Evolutionary conservation across 1,140 invertebrate species (phyloP).

Genomic region (Lethocerus indicus): DNA sequence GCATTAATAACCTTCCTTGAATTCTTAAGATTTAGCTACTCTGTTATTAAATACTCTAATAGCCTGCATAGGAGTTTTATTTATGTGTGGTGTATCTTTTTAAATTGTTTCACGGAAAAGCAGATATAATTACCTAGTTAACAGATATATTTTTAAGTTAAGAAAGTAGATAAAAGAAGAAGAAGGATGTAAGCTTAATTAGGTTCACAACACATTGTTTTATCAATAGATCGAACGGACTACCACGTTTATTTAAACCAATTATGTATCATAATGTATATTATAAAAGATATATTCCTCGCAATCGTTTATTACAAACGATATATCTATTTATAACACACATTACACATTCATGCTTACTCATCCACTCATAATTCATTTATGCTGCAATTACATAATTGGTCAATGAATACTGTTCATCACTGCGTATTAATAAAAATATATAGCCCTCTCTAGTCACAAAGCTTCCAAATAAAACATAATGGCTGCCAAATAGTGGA

Average conservation of each 20-base stretch:
- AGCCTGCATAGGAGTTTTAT: constrained; percentile 14
- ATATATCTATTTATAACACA: too few species aligned
- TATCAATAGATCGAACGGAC: background rate
- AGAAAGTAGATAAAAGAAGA: constrained; percentile 13
- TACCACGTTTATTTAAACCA: background rate
- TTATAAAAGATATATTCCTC: too few species aligned
- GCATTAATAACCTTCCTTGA: constrained; percentile 10
- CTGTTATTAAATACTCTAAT: constrained; percentile 13
- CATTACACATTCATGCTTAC: too few species aligned
- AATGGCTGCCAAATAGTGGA: too few species aligned
- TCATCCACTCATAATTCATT: too few species aligned
- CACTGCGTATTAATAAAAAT: too few species aligned
- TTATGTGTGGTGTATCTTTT: constrained; percentile 7
- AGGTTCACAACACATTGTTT: constrained; percentile 4
- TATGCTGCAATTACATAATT: too few species aligned
- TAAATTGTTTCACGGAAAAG: constrained; percentile 10
- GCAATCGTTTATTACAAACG: too few species aligned
- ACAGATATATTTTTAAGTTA: constrained; percentile 8
- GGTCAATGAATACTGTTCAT: too few species aligned
- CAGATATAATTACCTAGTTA: constrained; percentile 12
- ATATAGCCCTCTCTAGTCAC: too few species aligned
- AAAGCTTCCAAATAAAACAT: too few species aligned
- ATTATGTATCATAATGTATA: too few species aligned
- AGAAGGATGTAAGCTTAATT: constrained; percentile 9
- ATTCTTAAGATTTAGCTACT: constrained; percentile 10